Evolutionary conservation across 2,113 vertebrate genomes (phyloP), one percentile per base, ranked within the genome.

Genomic region (Aphyosemion australe): DNA sequence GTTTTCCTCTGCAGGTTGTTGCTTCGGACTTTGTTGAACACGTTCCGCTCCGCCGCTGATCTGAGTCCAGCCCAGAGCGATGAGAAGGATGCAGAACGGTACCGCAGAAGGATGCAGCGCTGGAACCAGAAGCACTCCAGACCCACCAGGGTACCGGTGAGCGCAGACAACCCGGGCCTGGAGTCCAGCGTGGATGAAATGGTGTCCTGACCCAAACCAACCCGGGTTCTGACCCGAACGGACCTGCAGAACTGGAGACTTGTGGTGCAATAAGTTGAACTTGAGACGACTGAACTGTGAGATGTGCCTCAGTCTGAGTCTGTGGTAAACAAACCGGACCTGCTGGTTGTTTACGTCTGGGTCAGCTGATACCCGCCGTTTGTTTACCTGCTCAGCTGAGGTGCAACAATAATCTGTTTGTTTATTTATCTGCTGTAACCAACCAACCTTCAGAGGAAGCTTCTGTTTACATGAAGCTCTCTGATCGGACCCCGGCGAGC

Each of bases 1-100:
- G 5, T 26, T 63, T 26, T 65, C 26, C 34, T 67, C 42, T 60
- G 39, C 67, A 99, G 97, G 62, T 85, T 94, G 31, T 12, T 93
- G 16, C 87, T 90, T 53, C 90, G 91, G 71, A 85, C 85, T 65
- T 73, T 98, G 18, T 77, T 89, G 72, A 88, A 93, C 94, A 46
- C 32, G 78, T 12, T 95, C 72, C 83, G 48, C 37, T 91, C 93
- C 0, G 79, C 93, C 45, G 72, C 80, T 0, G 52, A 86, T 18
- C 43, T 91, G 66, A 92, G 56, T 60, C 92, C 94, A 32, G 84
- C 89, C 61, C 80, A 71, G 57, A 72, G 89, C 2, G 92, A 93
- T 61, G 77, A 69, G 49, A 77, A 87, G 34, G 58, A 76, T 12
- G 68, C 80, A 0, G 46, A 92, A 48, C 61, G 75, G 12, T 89